phyloP scores from a whole-genome alignment of 2,797 vertebrate species.

The Brotula barbata region DNA sequence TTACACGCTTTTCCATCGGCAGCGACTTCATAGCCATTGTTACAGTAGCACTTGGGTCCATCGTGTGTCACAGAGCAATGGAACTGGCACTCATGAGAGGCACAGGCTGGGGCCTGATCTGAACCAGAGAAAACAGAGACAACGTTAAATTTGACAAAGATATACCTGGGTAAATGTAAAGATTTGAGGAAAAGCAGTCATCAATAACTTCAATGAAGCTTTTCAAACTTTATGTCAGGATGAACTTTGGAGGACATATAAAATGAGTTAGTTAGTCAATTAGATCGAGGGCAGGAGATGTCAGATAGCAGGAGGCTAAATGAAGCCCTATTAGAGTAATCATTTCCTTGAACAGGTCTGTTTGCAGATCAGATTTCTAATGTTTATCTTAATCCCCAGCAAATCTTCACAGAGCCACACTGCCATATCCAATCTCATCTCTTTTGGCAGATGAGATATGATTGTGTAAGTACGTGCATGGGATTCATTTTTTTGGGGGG shows the following conservation, averaged over 20 bases:
- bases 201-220: too few species aligned
- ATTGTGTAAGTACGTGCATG: not conserved
- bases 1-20: constrained; percentile 89
- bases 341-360: constrained; percentile 34
- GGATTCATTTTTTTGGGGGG: too few species aligned
- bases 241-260: too few species aligned
- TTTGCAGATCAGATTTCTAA: constrained; percentile 37
- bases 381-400: constrained; percentile 38
- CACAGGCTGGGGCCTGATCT: constrained; percentile 86
- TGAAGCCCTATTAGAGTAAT: constrained; percentile 18
- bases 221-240: too few species aligned
- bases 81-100: constrained; percentile 82
- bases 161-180: too few species aligned
- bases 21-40: constrained; percentile 86
- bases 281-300: constrained; percentile 10
- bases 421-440: constrained; percentile 32
- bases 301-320: constrained; percentile 3
- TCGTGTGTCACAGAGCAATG: constrained; percentile 85
- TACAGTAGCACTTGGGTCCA: constrained; percentile 90
- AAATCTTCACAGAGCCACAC: constrained; percentile 34
- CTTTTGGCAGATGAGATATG: constrained; percentile 19
- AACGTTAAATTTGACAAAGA: too few species aligned
- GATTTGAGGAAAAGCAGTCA: too few species aligned
- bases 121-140: constrained; percentile 37
- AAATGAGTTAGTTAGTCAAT: too few species aligned